Percentiles rank a stretch among this genome's conserved stretches.
These are phyloP conservation scores for Carlito syrichta DNA, from an alignment of 2,113 vertebrate genomes.

Conservation along the genomic window DNA sequence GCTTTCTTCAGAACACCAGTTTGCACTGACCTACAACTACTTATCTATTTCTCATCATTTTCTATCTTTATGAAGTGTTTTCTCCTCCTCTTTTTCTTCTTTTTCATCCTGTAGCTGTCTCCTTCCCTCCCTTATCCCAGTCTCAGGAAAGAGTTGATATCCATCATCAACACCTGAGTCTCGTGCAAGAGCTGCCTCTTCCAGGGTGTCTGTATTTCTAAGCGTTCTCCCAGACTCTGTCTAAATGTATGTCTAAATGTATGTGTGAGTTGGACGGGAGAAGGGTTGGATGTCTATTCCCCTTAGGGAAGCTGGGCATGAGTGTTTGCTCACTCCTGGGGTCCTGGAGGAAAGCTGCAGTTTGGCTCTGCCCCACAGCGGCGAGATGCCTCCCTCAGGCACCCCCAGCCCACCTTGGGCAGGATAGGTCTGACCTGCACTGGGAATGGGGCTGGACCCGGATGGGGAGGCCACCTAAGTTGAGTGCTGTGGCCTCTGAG, in stretches of 20 bases:
- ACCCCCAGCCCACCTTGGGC: too few species aligned
- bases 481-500: not conserved
- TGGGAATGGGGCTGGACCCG: not conserved
- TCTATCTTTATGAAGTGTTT: not conserved
- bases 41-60: not conserved
- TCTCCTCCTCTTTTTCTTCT: too few species aligned
- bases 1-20: not conserved
- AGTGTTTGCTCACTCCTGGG: not conserved
- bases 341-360: not conserved
- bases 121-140: too few species aligned
- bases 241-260: not conserved
- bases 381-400: too few species aligned
- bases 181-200: not conserved
- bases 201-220: too few species aligned
- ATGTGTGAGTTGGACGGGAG: too few species aligned
- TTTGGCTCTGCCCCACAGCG: not conserved
- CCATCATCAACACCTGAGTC: not conserved
- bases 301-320: not conserved
- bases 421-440: not conserved
- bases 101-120: not conserved
- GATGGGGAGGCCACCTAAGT: not conserved
- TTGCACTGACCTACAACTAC: not conserved
- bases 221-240: not conserved
- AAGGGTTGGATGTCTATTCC: not conserved
- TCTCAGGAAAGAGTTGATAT: not conserved